Conservation (phyloP, 2,888 invertebrate species). For the Cheilosia vulpina region DNA sequence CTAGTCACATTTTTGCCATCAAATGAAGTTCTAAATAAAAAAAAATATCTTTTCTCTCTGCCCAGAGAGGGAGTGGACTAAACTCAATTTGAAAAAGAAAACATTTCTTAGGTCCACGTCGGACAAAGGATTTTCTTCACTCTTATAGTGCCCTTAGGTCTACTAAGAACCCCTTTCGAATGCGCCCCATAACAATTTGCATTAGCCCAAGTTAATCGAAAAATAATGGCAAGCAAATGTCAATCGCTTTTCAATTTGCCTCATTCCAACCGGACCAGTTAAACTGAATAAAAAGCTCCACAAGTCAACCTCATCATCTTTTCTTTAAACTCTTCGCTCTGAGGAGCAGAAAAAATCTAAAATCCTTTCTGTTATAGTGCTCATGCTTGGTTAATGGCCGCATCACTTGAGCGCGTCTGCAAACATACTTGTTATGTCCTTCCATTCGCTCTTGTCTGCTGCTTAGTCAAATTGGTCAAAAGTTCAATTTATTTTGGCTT, state of each 20-base stretch:
- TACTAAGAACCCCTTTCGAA: constrained; percentile 19
- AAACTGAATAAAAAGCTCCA: constrained; percentile 18
- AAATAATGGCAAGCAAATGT: constrained; percentile 67
- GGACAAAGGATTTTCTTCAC: not conserved
- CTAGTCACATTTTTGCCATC: no score
- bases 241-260: constrained; percentile 64
- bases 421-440: constrained; percentile 22
- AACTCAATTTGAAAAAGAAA: no score
- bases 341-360: constrained; percentile 28
- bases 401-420: constrained; percentile 50
- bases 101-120: not conserved
- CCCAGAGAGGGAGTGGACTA: not conserved
- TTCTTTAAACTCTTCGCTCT: constrained; percentile 33
- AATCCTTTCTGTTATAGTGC: constrained; percentile 30
- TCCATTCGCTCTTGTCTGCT: constrained; percentile 27
- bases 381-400: constrained; percentile 38
- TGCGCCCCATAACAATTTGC: constrained; percentile 21
- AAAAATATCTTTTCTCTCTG: not conserved
- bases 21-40: no score
- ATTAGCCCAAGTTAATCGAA: constrained; percentile 64
- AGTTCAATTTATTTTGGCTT: constrained; percentile 68
- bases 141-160: not conserved
- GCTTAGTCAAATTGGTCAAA: constrained; percentile 72
- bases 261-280: not conserved
- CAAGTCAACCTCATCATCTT: constrained; percentile 35